Conservation (phyloP, 30 jellyfish, hydroid and myxozoan species). For the Chironex yamaguchii region DNA sequence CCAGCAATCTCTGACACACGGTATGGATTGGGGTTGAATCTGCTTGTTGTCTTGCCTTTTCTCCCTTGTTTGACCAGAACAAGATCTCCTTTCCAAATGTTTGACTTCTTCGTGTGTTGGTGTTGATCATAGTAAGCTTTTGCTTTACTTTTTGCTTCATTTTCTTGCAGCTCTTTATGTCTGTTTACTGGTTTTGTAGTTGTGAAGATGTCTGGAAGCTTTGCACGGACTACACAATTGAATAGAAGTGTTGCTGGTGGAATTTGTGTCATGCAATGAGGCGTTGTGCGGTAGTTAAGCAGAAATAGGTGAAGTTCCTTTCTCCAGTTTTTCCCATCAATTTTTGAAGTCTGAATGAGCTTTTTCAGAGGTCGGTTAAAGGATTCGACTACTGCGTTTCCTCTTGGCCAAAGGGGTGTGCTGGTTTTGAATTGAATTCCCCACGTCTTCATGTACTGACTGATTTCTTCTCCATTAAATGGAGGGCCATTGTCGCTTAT, state of each 20-base stretch:
- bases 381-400: not conserved
- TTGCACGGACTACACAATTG: not conserved
- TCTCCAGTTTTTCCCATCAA: slow-evolving; percentile 13
- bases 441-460: not conserved
- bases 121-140: not conserved
- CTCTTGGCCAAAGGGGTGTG: not conserved
- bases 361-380: slow-evolving; percentile 14
- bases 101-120: not conserved
- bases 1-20: too few species aligned
- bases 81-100: too few species aligned
- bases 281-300: not conserved
- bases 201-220: not conserved
- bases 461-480: not conserved
- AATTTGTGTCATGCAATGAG: not conserved
- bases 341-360: slow-evolving; percentile 14
- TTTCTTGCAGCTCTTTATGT: too few species aligned
- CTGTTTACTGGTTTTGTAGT: not conserved
- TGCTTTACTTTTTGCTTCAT: not conserved
- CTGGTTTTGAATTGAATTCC: not conserved
- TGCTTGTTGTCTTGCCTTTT: too few species aligned
- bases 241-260: not conserved
- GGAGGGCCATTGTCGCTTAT: not conserved
- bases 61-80: too few species aligned
- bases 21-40: too few species aligned
- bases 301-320: not conserved